Percentiles rank a stretch among this genome's conserved stretches.
phyloP scores from a whole-genome alignment of 2,797 vertebrate genomes.

The Poeciliopsis turneri region DNA sequence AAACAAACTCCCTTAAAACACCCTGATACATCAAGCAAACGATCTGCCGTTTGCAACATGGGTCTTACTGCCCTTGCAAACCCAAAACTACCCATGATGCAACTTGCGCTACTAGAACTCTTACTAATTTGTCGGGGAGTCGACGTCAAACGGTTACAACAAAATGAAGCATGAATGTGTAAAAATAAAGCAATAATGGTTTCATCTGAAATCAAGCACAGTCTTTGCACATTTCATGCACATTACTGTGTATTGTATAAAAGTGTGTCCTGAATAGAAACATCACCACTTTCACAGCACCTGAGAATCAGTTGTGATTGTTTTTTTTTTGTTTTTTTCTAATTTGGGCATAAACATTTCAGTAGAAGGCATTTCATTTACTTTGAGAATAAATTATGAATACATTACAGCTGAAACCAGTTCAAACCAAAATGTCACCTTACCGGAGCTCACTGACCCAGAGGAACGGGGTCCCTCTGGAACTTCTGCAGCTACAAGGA shows the following conservation, averaged over 20 bases:
- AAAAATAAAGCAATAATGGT: background rate
- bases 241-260: background rate
- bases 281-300: background rate
- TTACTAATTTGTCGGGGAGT: background rate
- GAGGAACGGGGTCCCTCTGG: constrained; percentile 74
- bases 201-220: background rate
- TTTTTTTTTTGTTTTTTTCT: background rate
- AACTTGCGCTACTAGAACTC: background rate
- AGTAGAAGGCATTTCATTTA: constrained; percentile 8
- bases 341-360: constrained; percentile 8
- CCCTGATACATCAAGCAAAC: background rate
- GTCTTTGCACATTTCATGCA: too few species aligned
- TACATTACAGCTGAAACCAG: background rate
- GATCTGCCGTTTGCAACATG: background rate
- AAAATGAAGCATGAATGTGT: background rate
- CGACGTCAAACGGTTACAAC: background rate
- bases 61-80: background rate
- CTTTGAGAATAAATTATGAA: background rate
- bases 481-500: constrained; percentile 73
- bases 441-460: constrained; percentile 80
- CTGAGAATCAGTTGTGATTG: background rate
- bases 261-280: background rate
- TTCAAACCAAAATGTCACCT: constrained; percentile 45
- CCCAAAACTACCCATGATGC: background rate
- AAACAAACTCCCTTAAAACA: constrained; percentile 50